A percentile compares a stretch with the other conserved stretches of the same genome.
Evolutionary conservation across 1,140 invertebrate genomes (phyloP).

Genomic region (silkworm (Bombyx mori)): DNA sequence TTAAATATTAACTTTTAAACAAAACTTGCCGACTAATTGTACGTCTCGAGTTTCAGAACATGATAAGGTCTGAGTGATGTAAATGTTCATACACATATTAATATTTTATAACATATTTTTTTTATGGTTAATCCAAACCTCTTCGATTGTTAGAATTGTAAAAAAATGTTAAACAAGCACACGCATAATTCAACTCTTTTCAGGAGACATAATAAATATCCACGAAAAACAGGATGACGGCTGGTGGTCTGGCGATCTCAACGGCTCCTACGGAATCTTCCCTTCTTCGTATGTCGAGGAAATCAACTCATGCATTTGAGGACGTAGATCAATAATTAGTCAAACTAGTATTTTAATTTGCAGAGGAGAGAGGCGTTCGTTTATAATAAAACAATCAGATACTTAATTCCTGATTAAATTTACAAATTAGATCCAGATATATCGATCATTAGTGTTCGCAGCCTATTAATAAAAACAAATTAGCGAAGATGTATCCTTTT

Average conservation of each 20-base stretch:
- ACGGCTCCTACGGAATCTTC: slow-evolving; percentile 90
- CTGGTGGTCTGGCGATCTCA: slow-evolving; percentile 94
- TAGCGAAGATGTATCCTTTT: too few relatives aligned
- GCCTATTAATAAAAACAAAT: too few relatives aligned
- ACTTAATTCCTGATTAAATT: too few relatives aligned
- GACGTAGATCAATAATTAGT: too few relatives aligned
- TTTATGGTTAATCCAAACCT: not conserved
- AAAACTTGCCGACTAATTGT: not conserved
- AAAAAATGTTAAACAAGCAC: not conserved
- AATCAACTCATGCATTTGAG: slow-evolving; percentile 62
- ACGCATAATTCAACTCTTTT: slow-evolving; percentile 6
- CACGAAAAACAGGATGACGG: slow-evolving; percentile 94
- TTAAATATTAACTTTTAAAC: not conserved
- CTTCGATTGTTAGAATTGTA: not conserved
- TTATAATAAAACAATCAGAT: too few relatives aligned
- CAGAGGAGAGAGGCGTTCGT: too few relatives aligned
- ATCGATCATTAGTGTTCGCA: too few relatives aligned
- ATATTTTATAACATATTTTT: not conserved
- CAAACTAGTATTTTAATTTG: too few relatives aligned
- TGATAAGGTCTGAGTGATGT: too few relatives aligned
- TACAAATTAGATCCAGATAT: too few relatives aligned
- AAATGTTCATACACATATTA: too few relatives aligned
- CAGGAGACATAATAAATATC: slow-evolving; percentile 89
- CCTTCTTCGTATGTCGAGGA: slow-evolving; percentile 93
- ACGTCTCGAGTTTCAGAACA: too few relatives aligned